Evolutionary conservation across 53 echinoderm and acorn worm species (phyloP).

Genomic region (Henricia sp.): DNA sequence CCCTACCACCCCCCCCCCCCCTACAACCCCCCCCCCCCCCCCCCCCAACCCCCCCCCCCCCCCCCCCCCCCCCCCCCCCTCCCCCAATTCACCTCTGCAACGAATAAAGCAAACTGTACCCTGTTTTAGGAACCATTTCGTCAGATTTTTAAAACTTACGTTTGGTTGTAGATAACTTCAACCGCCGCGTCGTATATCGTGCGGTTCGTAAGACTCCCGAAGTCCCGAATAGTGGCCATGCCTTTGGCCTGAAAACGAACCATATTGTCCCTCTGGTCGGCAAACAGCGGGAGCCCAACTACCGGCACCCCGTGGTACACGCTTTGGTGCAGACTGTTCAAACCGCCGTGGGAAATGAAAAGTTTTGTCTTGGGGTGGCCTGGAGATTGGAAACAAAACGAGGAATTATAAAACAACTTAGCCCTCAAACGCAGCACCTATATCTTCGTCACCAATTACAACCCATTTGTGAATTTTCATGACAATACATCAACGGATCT

Average conservation of each 20-base stretch:
- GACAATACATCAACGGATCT: not conserved
- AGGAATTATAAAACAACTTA: not conserved
- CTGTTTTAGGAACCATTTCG: not conserved
- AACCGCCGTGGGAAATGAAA: conserved; percentile 60
- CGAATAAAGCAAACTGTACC: no score
- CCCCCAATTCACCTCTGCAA: no score
- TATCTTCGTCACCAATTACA: not conserved
- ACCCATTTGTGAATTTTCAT: not conserved
- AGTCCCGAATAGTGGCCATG: conserved; percentile 22
- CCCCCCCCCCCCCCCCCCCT: no score
- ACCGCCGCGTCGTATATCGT: conserved; percentile 35
- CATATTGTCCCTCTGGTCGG: conserved; percentile 52
- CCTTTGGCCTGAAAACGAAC: conserved; percentile 37
- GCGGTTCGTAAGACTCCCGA: conserved; percentile 4
- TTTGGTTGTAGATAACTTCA: conserved; percentile 48
- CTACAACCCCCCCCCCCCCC: no score
- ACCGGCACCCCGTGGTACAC: conserved; percentile 53
- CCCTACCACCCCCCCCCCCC: no score
- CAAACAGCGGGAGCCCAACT: conserved; percentile 54
- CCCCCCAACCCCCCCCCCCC: no score
- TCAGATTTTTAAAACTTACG: not conserved
- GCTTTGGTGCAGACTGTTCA: conserved; percentile 51
- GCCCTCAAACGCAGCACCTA: not conserved
- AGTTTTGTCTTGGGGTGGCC: conserved; percentile 28
- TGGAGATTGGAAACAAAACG: not conserved